These are phyloP conservation scores for Eilema griseolum DNA, from an alignment of 2,888 invertebrate species.

Conservation along the genomic window DNA sequence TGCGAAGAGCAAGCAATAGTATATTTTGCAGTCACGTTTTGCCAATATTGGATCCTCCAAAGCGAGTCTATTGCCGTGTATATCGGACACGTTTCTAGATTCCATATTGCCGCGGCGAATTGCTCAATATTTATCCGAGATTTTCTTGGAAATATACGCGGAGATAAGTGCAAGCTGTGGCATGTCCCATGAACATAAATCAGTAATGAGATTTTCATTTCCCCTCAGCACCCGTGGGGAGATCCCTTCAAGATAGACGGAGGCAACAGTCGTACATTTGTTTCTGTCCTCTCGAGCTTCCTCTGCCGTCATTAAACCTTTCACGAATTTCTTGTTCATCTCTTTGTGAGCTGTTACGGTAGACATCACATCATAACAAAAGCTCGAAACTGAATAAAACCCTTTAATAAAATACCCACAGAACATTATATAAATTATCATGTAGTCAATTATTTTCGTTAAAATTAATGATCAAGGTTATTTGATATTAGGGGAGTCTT, in stretches of 20 bases:
- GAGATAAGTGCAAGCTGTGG: background rate
- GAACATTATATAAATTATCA: background rate
- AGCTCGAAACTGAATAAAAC: background rate
- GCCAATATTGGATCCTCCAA: background rate
- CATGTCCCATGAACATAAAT: constrained; percentile 4
- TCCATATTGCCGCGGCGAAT: background rate
- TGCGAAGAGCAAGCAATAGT: background rate
- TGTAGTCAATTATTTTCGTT: background rate
- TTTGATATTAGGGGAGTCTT: background rate
- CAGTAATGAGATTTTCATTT: constrained; percentile 2
- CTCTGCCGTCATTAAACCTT: constrained; percentile 4
- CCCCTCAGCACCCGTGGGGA: background rate
- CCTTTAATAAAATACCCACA: background rate
- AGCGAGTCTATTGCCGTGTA: background rate
- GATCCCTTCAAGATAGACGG: background rate
- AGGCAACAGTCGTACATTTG: background rate
- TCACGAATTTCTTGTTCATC: background rate
- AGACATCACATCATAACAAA: background rate
- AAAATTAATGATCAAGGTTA: background rate
- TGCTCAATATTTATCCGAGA: background rate
- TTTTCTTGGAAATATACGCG: background rate
- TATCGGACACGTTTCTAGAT: background rate
- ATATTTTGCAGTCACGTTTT: background rate
- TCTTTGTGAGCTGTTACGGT: background rate
- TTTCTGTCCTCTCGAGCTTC: background rate